Percentiles rank a stretch among this genome's conserved stretches.
Conservation (phyloP, 1,140 invertebrate species). For the Atta texana region DNA sequence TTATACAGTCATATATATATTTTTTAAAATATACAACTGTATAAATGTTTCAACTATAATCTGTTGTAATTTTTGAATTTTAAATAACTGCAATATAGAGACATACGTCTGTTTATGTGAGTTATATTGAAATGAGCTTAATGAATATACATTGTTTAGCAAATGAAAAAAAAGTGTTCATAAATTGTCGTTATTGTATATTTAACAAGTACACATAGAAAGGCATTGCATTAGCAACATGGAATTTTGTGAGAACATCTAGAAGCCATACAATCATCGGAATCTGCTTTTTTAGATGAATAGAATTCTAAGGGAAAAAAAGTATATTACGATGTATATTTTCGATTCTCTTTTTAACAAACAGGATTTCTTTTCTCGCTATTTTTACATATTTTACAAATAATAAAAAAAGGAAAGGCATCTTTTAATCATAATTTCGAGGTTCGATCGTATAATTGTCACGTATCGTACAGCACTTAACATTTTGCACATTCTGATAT, state of each 20-base stretch:
- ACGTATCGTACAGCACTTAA: slow-evolving; percentile 22
- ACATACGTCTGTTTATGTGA: not conserved
- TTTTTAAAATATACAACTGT: not conserved
- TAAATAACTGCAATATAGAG: not conserved
- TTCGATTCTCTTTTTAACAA: slow-evolving; percentile 1
- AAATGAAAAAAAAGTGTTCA: slow-evolving; percentile 13
- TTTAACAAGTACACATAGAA: slow-evolving; percentile 26
- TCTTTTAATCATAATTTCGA: slow-evolving; percentile 21
- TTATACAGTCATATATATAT: not conserved
- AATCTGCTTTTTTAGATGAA: slow-evolving; percentile 54
- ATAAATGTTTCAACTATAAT: slow-evolving; percentile 9
- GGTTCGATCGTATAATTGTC: not conserved
- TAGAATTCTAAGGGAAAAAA: not conserved
- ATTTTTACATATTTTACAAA: slow-evolving; percentile 15
- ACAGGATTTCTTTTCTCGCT: not conserved
- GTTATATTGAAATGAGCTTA: not conserved
- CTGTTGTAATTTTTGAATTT: not conserved
- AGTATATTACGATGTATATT: slow-evolving; percentile 44
- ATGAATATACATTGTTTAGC: not conserved
- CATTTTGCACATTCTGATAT: not conserved
- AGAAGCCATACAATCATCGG: slow-evolving; percentile 43
- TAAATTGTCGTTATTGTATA: not conserved
- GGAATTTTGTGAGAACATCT: slow-evolving; percentile 61
- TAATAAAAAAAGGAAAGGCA: not conserved
- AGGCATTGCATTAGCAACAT: slow-evolving; percentile 22